phyloP scores from a whole-genome alignment of 2,888 invertebrate species.

The Dendrolimus pini region DNA sequence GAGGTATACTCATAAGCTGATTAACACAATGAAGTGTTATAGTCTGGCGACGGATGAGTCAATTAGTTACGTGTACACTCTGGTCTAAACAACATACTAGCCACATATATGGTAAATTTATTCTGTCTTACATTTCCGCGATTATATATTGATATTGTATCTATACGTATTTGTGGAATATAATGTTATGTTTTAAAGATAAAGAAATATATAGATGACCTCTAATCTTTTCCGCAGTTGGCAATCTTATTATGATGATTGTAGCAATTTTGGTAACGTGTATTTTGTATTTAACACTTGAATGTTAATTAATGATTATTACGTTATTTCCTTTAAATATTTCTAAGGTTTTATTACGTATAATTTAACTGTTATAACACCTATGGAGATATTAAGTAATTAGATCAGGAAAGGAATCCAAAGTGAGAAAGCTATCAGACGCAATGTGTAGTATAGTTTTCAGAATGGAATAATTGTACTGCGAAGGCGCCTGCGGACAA shows the following conservation, averaged over 20 bases:
- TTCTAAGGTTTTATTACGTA: too few species aligned
- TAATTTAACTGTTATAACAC: too few species aligned
- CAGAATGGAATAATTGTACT: too few species aligned
- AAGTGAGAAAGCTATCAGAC: too few species aligned
- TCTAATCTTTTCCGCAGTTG: conserved; percentile 47
- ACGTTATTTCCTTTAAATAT: too few species aligned
- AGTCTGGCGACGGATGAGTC: conserved; percentile 32
- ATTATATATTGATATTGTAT: not conserved
- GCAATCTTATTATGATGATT: conserved; percentile 37
- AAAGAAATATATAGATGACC: conserved; percentile 29
- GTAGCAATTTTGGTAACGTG: conserved; percentile 14
- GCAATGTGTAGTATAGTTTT: too few species aligned
- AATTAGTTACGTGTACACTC: conserved; percentile 21
- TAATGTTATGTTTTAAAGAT: conserved; percentile 22
- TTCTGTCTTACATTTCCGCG: conserved; percentile 17
- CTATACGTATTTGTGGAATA: conserved; percentile 30
- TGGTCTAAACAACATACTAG: conserved; percentile 19
- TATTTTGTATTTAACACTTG: conserved; percentile 1
- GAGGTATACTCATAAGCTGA: conserved; percentile 31
- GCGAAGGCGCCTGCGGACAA: too few species aligned
- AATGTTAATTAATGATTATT: conserved; percentile 3
- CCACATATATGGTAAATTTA: conserved; percentile 23
- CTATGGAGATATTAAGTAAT: too few species aligned
- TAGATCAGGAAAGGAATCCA: too few species aligned
- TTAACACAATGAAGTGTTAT: conserved; percentile 32